Percentiles rank a stretch among this genome's conserved stretches.
Conservation (phyloP, 2,888 invertebrate species). For the Eilema sororculum region DNA sequence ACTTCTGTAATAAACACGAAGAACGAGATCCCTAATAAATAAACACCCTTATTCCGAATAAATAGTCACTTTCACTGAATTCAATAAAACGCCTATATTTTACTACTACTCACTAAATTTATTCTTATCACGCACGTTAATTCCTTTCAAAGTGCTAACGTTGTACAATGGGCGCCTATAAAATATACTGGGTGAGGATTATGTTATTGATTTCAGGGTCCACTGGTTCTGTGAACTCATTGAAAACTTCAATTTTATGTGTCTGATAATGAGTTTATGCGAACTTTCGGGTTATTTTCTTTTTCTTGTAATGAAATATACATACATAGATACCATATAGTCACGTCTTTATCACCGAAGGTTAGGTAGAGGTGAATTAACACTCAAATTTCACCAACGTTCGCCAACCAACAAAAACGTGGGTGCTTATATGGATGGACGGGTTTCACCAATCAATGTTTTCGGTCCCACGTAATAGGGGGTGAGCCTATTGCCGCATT, state of each 20-base stretch:
- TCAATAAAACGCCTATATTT: slow-evolving; percentile 39
- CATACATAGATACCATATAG: no score
- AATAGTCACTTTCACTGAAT: slow-evolving; percentile 35
- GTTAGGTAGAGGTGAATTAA: no score
- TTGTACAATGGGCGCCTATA: slow-evolving; percentile 52
- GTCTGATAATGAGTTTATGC: slow-evolving; percentile 3
- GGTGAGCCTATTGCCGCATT: no score
- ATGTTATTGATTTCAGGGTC: slow-evolving; percentile 49
- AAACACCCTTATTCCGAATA: slow-evolving; percentile 19
- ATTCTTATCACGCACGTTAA: slow-evolving; percentile 49
- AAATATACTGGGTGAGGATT: slow-evolving; percentile 56
- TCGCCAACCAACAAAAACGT: no score
- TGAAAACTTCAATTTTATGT: slow-evolving; percentile 31
- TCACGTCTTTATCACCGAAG: no score
- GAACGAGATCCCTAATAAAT: slow-evolving; percentile 19
- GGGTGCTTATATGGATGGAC: no score
- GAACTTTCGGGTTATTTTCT: background rate
- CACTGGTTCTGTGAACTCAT: slow-evolving; percentile 36
- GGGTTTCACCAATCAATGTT: no score
- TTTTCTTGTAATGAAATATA: background rate
- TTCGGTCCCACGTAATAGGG: no score
- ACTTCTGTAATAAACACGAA: slow-evolving; percentile 11
- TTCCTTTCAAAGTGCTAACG: slow-evolving; percentile 43
- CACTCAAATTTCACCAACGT: no score
- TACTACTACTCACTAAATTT: slow-evolving; percentile 31